Base-by-base conservation (phyloP, 2,113 vertebrate genomes). In the Zosterops hypoxanthus region DNA sequence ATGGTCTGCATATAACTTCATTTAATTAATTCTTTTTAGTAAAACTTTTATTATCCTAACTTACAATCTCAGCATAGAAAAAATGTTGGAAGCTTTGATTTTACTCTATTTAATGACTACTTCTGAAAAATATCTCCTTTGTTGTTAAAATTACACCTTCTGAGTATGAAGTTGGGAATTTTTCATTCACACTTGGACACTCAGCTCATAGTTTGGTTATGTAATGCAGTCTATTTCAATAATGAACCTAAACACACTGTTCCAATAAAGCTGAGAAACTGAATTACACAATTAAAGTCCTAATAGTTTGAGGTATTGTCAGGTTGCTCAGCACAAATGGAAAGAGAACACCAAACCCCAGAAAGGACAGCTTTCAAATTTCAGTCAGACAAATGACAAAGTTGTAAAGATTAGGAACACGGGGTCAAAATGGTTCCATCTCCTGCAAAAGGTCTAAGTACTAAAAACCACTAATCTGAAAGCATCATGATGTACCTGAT, bases 391-490 rank as follows among this genome's bases (percentile, higher is more conserved):
- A 86, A 87, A 66, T 39, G 5, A 90, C 52, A 56, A 83, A 77
- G 34, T 26, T 61, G 63, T 69, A 85, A 82, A 73, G 50, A 83
- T 69, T 70, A 76, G 36, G 34, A 93, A 63, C 31, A 68, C 1
- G 4, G 33, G 26, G 86, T 66, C 52, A 15, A 56, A 63, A 88
- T 36, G 19, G 25, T 55, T 92, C 64, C 26, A 71, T 44, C 50
- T 57, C 39, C 55, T 94, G 39, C 24, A 92, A 73, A 5, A 92
- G 83, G 50, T 19, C 49, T 61, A 61, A 41, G 23, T 44, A 80
- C 69, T 90, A 96, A 87, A 78, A 70, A 87, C 82, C 91, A 82
- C 77, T 49, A 92, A 72, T 88, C 86, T 61, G 55, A 88, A 92
- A 90, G 59, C 50, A 61, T 53, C 55, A 47, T 14, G 12, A 81